Evolutionary conservation across 2,888 invertebrate genomes (phyloP), one percentile per base, ranked within the genome.

Genomic region (Cheilosia scutellata): DNA sequence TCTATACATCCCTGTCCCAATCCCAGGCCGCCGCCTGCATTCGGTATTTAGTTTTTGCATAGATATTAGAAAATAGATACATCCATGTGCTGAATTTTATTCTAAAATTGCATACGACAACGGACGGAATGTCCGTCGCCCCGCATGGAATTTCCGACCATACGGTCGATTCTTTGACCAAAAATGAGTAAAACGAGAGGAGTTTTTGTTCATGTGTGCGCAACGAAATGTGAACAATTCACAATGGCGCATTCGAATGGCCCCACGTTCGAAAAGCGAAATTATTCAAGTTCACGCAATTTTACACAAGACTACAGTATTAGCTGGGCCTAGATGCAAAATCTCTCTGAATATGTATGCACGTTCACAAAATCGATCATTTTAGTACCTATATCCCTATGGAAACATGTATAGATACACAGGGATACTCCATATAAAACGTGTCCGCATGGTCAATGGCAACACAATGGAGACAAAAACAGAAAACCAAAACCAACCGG

Each of bases 241-340:
- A 77, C 86, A 87, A 77, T 87, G 40, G 51, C 68, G 42, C 76
- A 76, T 76, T 76, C 6, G 58, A 20, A 20, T 58, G 37, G 53
- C 2, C 27, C 42, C 47, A 58, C 60, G 65, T 47, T 40, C 66
- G 37, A 9, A 27, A 74, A 33, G 9, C 40, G 49, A 65, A 76
- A 72, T 76, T 76, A 76, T 82, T 87, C 87, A 87, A 87, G 87
- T 87, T 87, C 87, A 87, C 87, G 87, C 87, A 82, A 76, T 72
- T 76, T 72, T 82, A 44, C 55, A 40, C 47, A 78, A 62, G 70
- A 78, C 70, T 20, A 55, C 25, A 40, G 16, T 29, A 11, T 29
- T 71, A 29, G 53, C 16, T 51, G 51, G 66, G 65, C 74, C 66
- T 53, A 68, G 66, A 57, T 66, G 66, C 31, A 63, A 66, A 49